phyloP scores from a whole-genome alignment of 2,113 vertebrate genomes.

The Notarius lentiginosus region DNA sequence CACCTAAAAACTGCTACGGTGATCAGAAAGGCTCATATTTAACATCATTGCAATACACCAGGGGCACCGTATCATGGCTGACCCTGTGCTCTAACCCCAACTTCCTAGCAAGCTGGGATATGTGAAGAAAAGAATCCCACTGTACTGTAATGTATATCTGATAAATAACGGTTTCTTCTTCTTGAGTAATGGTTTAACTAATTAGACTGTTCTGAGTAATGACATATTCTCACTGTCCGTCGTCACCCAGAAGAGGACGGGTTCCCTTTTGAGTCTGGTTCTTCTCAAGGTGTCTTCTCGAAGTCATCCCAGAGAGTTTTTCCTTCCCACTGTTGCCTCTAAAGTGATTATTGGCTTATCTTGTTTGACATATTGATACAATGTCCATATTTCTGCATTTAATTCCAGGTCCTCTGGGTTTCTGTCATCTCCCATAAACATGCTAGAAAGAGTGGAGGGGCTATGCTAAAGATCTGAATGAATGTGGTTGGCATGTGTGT shows the following conservation, averaged over 20 bases:
- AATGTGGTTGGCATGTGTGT: not conserved
- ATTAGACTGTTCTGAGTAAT: not conserved
- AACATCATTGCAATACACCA: not conserved
- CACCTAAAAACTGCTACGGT: not conserved
- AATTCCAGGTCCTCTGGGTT: not conserved
- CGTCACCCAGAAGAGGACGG: not conserved
- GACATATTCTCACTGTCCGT: not conserved
- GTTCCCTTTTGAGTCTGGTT: no score
- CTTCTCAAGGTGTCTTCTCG: not conserved
- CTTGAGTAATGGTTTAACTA: no score
- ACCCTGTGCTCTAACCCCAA: no score
- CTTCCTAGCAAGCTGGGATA: no score
- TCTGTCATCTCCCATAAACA: not conserved
- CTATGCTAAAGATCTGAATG: not conserved
- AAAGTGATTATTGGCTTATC: not conserved
- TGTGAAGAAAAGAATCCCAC: no score
- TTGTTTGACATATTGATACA: not conserved
- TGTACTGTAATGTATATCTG: no score
- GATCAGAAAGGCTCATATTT: not conserved
- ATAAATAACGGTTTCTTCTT: no score
- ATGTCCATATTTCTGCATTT: not conserved
- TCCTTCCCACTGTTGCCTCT: not conserved
- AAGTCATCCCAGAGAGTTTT: not conserved
- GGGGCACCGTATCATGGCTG: no score
- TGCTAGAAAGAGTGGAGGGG: not conserved